Percentiles rank a stretch among this genome's conserved stretches.
phyloP scores from a whole-genome alignment of 2,888 invertebrate genomes.

The Erebia ligea region DNA sequence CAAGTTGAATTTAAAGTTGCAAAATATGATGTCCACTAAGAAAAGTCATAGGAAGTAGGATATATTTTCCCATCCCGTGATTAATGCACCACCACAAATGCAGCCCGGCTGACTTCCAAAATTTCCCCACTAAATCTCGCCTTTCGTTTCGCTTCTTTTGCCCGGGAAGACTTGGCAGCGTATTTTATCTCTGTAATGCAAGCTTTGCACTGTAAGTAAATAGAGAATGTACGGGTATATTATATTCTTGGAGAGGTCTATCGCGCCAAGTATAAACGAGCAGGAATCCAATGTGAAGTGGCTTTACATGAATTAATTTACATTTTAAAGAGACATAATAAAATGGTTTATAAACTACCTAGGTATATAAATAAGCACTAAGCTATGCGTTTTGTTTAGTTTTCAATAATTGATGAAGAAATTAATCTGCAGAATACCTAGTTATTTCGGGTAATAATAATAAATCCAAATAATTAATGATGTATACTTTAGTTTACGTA shows the following conservation, averaged over 20 bases:
- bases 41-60: constrained; percentile 56
- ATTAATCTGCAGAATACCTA: too few relatives aligned
- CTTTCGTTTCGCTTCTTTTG: constrained; percentile 79
- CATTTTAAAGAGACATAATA: not conserved
- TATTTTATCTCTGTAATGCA: constrained; percentile 79
- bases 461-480: too few relatives aligned
- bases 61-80: constrained; percentile 73
- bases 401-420: too few relatives aligned
- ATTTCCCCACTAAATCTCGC: constrained; percentile 76
- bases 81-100: constrained; percentile 75
- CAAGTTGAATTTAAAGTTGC: constrained; percentile 19
- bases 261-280: constrained; percentile 28
- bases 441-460: too few relatives aligned
- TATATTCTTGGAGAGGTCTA: constrained; percentile 35
- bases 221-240: constrained; percentile 56
- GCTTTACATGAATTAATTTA: constrained; percentile 7
- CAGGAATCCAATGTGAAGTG: constrained; percentile 33
- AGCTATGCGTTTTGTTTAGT: not conserved
- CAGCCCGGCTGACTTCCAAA: constrained; percentile 81
- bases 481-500: too few relatives aligned
- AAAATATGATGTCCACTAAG: constrained; percentile 52
- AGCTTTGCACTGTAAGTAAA: constrained; percentile 71
- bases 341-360: not conserved
- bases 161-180: constrained; percentile 77
- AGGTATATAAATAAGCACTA: not conserved